Evolutionary conservation across 1,140 invertebrate species (phyloP).

Genomic region (Tribolium madens): DNA sequence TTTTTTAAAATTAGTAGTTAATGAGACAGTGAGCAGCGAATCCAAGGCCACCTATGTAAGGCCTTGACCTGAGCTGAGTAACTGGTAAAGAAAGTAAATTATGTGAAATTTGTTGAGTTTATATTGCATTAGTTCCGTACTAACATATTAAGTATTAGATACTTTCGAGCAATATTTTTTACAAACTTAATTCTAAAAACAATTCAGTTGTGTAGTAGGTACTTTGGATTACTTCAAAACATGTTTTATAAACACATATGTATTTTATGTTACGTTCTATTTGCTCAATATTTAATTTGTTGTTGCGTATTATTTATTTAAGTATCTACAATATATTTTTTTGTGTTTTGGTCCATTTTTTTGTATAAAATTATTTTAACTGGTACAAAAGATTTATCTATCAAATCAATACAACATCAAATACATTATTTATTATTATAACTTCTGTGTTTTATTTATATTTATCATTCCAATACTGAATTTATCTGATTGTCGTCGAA

Average conservation of each 20-base stretch:
- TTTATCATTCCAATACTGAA: constrained; percentile 11
- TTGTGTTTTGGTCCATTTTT: constrained; percentile 26
- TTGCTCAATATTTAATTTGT: constrained; percentile 28
- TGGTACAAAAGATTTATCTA: constrained; percentile 30
- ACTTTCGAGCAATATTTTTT: background rate
- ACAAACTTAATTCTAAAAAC: background rate
- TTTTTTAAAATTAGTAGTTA: background rate
- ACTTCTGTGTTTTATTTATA: constrained; percentile 10
- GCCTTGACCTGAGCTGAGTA: background rate
- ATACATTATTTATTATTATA: constrained; percentile 32
- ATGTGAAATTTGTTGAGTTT: background rate
- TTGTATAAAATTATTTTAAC: constrained; percentile 22
- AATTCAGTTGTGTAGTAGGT: background rate
- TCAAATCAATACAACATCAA: constrained; percentile 30
- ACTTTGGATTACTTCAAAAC: constrained; percentile 3
- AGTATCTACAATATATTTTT: constrained; percentile 22
- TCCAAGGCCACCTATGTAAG: background rate
- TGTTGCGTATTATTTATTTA: constrained; percentile 22
- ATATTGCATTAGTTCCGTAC: background rate
- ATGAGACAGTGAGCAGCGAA: background rate
- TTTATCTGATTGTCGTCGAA: constrained; percentile 7
- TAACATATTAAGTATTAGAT: background rate
- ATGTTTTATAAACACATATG: background rate
- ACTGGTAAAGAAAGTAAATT: background rate
- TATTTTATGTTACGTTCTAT: background rate